Conservation (phyloP, 35 echinoderm and acorn worm species). For the Heliocidaris erythrogramma region DNA sequence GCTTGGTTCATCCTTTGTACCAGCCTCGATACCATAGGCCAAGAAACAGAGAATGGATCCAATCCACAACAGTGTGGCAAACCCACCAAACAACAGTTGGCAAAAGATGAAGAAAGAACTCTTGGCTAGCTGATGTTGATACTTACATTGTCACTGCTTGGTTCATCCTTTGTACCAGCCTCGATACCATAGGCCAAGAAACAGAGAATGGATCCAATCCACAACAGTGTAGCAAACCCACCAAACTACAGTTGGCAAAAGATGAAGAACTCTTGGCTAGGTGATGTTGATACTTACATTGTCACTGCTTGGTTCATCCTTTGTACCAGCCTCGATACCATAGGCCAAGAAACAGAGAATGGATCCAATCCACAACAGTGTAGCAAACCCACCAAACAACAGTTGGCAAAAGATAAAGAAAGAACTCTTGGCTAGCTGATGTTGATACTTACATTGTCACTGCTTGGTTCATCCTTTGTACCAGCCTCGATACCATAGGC, state of each 20-base stretch:
- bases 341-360: slow-evolving; percentile 90
- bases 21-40: slow-evolving; percentile 78
- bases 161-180: slow-evolving; percentile 70
- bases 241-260: slow-evolving; percentile 95
- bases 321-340: slow-evolving; percentile 66
- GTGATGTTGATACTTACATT: no score
- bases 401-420: slow-evolving; percentile 97
- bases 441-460: slow-evolving; percentile 97
- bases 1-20: slow-evolving; percentile 68
- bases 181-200: slow-evolving; percentile 90
- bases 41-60: slow-evolving; percentile 90
- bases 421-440: no score
- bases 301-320: slow-evolving; percentile 81
- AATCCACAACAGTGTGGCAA: slow-evolving; percentile 90
- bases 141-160: slow-evolving; percentile 83
- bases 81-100: slow-evolving; percentile 93
- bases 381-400: slow-evolving; percentile 95
- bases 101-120: no score
- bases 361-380: slow-evolving; percentile 90
- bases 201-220: slow-evolving; percentile 87
- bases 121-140: no score
- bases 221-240: slow-evolving; percentile 92
- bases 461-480: slow-evolving; percentile 73
- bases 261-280: no score
- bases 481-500: slow-evolving; percentile 79